Evolutionary conservation across 1,140 invertebrate species (phyloP).

Genomic region (Tigriopus japonicus): DNA sequence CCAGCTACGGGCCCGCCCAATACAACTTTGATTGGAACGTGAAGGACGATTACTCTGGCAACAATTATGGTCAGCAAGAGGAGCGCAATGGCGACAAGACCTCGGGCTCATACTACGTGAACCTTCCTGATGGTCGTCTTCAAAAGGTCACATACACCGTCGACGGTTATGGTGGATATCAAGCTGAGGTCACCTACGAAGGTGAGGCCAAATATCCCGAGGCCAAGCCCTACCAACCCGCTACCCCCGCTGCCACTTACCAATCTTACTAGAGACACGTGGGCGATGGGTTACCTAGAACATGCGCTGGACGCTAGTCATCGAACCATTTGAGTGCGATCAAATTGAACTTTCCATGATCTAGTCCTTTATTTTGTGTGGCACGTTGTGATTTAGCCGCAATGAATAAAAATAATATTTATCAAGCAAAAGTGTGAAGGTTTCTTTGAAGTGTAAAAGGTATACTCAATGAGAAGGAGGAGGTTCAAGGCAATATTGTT

Average conservation of each 20-base stretch:
- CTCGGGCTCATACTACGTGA: slow-evolving; percentile 30
- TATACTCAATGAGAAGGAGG: no score
- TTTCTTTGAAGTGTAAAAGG: no score
- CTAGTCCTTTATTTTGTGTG: no score
- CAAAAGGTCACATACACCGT: slow-evolving; percentile 19
- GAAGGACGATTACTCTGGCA: slow-evolving; percentile 41
- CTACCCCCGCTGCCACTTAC: neutral
- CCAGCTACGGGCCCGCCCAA: slow-evolving; percentile 34
- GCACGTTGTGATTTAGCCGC: no score
- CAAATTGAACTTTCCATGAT: no score
- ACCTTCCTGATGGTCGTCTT: slow-evolving; percentile 17
- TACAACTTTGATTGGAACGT: slow-evolving; percentile 70
- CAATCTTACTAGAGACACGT: no score
- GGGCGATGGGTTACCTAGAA: no score
- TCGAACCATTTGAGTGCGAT: no score
- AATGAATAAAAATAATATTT: no score
- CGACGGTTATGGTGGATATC: slow-evolving; percentile 19
- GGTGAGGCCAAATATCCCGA: slow-evolving; percentile 1
- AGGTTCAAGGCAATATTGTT: no score
- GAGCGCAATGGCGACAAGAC: slow-evolving; percentile 53
- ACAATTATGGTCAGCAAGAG: slow-evolving; percentile 59
- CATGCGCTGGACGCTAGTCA: no score
- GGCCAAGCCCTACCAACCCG: neutral
- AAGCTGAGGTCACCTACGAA: slow-evolving; percentile 18
- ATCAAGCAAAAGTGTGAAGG: no score